These are phyloP conservation scores for Spea bombifrons DNA, from an alignment of 2,113 vertebrate species.

Conservation along the genomic window DNA sequence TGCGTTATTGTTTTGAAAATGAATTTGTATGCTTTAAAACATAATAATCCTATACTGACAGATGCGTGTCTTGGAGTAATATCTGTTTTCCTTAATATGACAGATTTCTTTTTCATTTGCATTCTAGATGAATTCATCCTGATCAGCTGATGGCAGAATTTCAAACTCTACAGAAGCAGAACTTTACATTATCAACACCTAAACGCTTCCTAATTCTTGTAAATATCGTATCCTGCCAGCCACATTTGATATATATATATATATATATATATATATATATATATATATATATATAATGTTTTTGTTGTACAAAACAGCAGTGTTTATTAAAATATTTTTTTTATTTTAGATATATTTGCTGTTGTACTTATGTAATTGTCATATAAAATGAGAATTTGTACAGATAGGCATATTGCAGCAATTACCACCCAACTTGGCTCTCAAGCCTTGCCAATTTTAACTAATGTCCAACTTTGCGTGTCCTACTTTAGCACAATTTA, in stretches of 20 bases:
- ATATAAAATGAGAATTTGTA: too few species aligned
- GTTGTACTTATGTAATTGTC: too few species aligned
- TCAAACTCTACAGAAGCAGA: not conserved
- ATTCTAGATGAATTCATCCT: conserved; percentile 73
- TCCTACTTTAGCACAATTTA: too few species aligned
- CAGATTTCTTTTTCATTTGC: conserved; percentile 50
- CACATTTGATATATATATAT: not conserved
- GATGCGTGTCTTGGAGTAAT: not conserved
- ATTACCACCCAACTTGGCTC: too few species aligned
- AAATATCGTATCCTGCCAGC: not conserved
- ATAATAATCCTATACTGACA: too few species aligned
- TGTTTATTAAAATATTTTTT: not conserved
- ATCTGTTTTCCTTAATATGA: conserved; percentile 36
- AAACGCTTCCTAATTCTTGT: not conserved
- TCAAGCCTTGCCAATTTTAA: too few species aligned
- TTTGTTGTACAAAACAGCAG: not conserved
- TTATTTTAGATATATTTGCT: not conserved
- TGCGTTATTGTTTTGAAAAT: too few species aligned
- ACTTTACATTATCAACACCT: not conserved
- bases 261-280: not conserved
- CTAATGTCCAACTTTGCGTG: too few species aligned
- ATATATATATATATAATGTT: not conserved
- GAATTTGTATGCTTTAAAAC: too few species aligned
- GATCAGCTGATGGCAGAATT: conserved; percentile 64
- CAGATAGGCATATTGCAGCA: too few species aligned